A percentile compares a stretch with the other conserved stretches of the same genome.
phyloP scores from a whole-genome alignment of 64 coral and sea anemone species.

The Montipora cactus region DNA sequence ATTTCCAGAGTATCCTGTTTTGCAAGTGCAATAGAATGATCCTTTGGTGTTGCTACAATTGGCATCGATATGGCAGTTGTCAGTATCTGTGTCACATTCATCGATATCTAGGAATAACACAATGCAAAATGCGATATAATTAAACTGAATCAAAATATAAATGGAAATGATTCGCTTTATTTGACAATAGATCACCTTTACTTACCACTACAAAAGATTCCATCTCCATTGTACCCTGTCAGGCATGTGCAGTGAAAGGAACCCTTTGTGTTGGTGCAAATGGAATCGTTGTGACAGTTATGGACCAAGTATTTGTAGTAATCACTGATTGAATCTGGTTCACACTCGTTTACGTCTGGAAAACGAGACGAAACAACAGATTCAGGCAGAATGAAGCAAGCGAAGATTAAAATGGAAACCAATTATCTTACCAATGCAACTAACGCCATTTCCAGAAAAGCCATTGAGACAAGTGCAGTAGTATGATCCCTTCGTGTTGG shows the following conservation, averaged over 20 bases:
- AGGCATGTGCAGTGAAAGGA: constrained; percentile 77
- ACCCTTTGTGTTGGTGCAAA: constrained; percentile 66
- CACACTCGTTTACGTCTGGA: constrained; percentile 81
- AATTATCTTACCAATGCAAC: constrained; percentile 70
- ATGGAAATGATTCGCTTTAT: too few species aligned
- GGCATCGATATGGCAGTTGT: constrained; percentile 70
- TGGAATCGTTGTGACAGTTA: constrained; percentile 78
- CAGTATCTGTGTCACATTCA: constrained; percentile 56
- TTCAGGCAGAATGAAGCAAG: not conserved
- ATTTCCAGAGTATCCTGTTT: constrained; percentile 79
- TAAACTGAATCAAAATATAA: too few species aligned
- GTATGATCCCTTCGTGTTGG: constrained; percentile 82
- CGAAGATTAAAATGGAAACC: not conserved
- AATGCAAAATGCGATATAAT: not conserved
- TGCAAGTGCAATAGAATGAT: constrained; percentile 89
- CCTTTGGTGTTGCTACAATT: constrained; percentile 91
- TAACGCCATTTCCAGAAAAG: constrained; percentile 84
- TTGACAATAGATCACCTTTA: not conserved
- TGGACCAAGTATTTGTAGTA: constrained; percentile 76
- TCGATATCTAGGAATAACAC: constrained; percentile 58
- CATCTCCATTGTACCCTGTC: constrained; percentile 68
- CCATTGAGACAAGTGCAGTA: constrained; percentile 84
- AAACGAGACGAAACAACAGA: not conserved
- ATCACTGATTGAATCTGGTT: constrained; percentile 47
- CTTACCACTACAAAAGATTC: constrained; percentile 75